Conservation (phyloP, 2,113 vertebrate species). For the Eudyptes chrysolophus region DNA sequence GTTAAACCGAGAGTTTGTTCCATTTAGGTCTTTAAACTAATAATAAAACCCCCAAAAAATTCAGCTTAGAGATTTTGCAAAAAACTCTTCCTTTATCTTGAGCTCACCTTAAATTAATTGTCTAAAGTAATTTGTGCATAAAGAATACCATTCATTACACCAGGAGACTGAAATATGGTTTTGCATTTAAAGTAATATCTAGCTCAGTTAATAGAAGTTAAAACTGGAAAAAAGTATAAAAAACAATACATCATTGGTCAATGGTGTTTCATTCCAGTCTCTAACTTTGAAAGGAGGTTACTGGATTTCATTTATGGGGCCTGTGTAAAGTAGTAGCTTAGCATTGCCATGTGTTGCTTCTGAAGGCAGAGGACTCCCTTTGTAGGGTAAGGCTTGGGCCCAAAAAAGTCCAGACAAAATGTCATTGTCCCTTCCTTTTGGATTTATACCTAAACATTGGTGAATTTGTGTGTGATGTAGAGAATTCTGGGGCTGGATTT, state of each 20-base stretch:
- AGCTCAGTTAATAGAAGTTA: neutral
- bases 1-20: neutral
- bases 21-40: neutral
- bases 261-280: neutral
- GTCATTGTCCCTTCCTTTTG: neutral
- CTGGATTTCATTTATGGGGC: neutral
- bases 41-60: neutral
- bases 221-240: neutral
- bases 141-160: neutral
- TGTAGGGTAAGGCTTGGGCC: neutral
- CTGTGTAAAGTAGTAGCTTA: neutral
- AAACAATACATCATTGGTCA: neutral
- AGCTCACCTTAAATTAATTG: neutral
- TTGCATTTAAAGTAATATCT: neutral
- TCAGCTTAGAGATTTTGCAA: neutral
- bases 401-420: neutral
- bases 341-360: neutral
- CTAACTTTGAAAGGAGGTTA: neutral
- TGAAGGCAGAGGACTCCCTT: neutral
- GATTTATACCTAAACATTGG: neutral
- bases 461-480: neutral
- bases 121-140: neutral
- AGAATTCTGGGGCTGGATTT: neutral
- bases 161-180: fast-evolving
- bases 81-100: neutral